Conservation (phyloP, 2,888 invertebrate genomes). For the Metalampra italica region DNA sequence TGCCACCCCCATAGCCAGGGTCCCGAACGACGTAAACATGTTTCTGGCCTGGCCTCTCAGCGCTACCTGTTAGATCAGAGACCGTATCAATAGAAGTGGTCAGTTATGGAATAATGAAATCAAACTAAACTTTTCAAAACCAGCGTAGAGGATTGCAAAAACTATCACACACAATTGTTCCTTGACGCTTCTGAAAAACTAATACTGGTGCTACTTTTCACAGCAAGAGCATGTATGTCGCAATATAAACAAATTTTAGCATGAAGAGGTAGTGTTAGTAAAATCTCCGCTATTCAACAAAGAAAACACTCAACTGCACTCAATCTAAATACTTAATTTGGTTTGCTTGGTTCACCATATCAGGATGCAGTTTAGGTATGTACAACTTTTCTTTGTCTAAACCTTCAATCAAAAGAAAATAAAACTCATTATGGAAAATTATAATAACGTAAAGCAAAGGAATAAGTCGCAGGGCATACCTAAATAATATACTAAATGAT, state of each 20-base stretch:
- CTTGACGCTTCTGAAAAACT: conserved; percentile 13
- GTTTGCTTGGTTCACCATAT: conserved; percentile 61
- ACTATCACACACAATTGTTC: not conserved
- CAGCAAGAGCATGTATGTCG: conserved; percentile 7
- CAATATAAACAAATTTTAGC: conserved; percentile 27
- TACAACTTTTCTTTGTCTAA: conserved; percentile 54
- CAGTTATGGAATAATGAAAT: not conserved
- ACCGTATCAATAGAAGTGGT: not conserved
- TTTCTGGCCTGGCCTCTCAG: conserved; percentile 90
- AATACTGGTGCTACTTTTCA: conserved; percentile 15
- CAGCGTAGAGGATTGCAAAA: not conserved
- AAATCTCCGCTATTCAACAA: conserved; percentile 29
- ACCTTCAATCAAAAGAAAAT: conserved; percentile 55
- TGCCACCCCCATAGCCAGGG: conserved; percentile 81
- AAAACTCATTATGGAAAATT: too few relatives aligned
- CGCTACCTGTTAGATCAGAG: conserved; percentile 79
- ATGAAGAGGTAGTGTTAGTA: conserved; percentile 35
- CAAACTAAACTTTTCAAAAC: not conserved
- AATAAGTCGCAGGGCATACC: conserved; percentile 38
- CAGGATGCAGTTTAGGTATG: conserved; percentile 60
- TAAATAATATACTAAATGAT: conserved; percentile 88
- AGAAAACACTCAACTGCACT: conserved; percentile 59
- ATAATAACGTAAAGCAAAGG: too few relatives aligned
- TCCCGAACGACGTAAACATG: conserved; percentile 93
- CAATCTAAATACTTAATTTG: conserved; percentile 72